These are phyloP conservation scores for Tinea semifulvella DNA, from an alignment of 2,888 invertebrate species.

Conservation along the genomic window DNA sequence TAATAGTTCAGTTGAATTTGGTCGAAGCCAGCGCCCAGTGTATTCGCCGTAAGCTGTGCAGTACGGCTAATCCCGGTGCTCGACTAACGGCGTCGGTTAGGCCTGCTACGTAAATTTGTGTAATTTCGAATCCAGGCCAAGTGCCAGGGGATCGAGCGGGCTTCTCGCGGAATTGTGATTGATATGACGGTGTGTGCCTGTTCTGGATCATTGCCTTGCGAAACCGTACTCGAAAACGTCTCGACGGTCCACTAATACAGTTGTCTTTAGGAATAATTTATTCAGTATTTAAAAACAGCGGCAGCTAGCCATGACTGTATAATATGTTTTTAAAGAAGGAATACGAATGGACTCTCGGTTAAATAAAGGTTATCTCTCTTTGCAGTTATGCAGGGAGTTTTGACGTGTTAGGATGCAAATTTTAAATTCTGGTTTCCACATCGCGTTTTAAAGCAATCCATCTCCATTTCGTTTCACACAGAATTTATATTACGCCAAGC, in stretches of 20 bases:
- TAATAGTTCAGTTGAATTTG: conserved; percentile 27
- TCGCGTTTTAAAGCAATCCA: conserved; percentile 39
- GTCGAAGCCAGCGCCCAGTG: conserved; percentile 24
- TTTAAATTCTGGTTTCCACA: conserved; percentile 36
- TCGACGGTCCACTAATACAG: conserved; percentile 4
- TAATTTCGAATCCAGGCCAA: conserved; percentile 65
- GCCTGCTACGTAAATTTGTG: conserved; percentile 62
- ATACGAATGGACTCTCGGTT: too few relatives aligned
- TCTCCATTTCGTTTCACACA: conserved; percentile 36
- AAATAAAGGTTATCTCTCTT: background rate
- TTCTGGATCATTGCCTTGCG: conserved; percentile 9
- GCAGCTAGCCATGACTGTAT: too few relatives aligned
- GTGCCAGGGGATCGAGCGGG: conserved; percentile 58
- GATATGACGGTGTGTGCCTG: conserved; percentile 44
- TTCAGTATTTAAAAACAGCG: too few relatives aligned
- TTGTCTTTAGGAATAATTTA: too few relatives aligned
- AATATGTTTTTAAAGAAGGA: too few relatives aligned
- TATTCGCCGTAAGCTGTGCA: conserved; percentile 51
- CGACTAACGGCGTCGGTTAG: conserved; percentile 50
- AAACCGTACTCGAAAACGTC: conserved; percentile 1
- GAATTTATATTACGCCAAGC: conserved; percentile 30
- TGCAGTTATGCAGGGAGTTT: conserved; percentile 15
- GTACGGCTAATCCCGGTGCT: conserved; percentile 49
- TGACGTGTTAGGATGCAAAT: conserved; percentile 35
- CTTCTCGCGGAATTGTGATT: conserved; percentile 57